phyloP scores from a whole-genome alignment of 2,113 vertebrate species.

The Pangasianodon gigas region DNA sequence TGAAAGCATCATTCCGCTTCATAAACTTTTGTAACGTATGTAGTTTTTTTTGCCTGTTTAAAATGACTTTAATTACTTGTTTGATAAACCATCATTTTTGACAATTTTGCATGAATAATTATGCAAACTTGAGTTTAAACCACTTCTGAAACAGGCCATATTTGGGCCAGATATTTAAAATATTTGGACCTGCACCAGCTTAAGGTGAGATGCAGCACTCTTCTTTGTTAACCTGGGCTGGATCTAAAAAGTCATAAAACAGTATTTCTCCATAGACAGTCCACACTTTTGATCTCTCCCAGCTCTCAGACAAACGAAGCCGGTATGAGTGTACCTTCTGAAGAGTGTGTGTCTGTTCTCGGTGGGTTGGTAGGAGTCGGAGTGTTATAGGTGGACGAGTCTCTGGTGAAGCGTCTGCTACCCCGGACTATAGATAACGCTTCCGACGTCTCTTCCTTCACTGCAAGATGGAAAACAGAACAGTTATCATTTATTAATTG shows the following conservation, averaged over 20 bases:
- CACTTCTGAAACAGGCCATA: background rate
- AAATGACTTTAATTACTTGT: background rate
- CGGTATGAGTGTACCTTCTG: slow-evolving; percentile 71
- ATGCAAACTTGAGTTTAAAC: background rate
- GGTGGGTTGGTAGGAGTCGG: slow-evolving; percentile 77
- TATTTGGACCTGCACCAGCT: no score
- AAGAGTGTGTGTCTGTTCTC: slow-evolving; percentile 55
- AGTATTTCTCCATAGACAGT: background rate
- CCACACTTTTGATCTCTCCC: background rate
- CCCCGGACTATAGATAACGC: slow-evolving; percentile 64
- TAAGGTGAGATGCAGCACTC: no score
- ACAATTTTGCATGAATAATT: no score
- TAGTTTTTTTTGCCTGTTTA: no score
- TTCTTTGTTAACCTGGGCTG: no score
- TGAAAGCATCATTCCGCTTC: no score
- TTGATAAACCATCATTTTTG: background rate
- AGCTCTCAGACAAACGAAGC: background rate
- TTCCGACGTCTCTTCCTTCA: slow-evolving; percentile 76
- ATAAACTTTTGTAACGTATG: no score
- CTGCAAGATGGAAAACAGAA: slow-evolving; percentile 45
- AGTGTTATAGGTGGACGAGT: slow-evolving; percentile 69
- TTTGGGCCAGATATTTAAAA: background rate
- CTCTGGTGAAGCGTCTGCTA: slow-evolving; percentile 73
- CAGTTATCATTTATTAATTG: background rate
- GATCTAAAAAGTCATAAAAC: no score